Conservation (phyloP, 2,888 invertebrate genomes). For the Drosophila borealis region DNA sequence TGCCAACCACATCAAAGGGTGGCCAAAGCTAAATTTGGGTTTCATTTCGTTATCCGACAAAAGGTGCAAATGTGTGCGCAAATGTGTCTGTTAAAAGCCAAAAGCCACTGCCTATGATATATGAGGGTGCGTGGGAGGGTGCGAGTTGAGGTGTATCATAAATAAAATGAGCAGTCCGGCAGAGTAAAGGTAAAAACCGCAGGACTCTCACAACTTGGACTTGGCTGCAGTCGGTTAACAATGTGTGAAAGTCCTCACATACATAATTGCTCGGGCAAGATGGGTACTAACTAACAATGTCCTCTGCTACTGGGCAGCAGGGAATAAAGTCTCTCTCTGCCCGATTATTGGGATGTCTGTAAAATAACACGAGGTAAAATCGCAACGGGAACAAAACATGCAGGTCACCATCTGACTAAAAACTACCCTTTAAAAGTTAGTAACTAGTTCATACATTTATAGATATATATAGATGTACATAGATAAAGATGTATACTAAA, state of each 20-base stretch:
- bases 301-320: neutral
- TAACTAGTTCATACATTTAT: too few relatives aligned
- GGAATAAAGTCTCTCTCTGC: neutral
- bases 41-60: conserved; percentile 35
- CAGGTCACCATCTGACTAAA: neutral
- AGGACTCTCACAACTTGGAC: conserved; percentile 27
- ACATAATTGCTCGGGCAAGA: conserved; percentile 38
- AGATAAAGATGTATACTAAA: too few relatives aligned
- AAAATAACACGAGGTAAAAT: neutral
- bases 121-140: conserved; percentile 25
- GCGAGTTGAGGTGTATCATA: conserved; percentile 18
- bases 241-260: conserved; percentile 33
- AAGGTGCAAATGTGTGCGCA: conserved; percentile 55
- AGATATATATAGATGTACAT: too few relatives aligned
- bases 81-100: conserved; percentile 53
- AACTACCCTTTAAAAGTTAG: neutral
- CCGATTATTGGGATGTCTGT: conserved; percentile 3
- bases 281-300: conserved; percentile 5
- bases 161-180: conserved; percentile 41
- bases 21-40: conserved; percentile 34
- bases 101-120: conserved; percentile 33
- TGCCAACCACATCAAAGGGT: conserved; percentile 53
- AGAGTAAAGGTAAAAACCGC: conserved; percentile 41
- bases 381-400: neutral
- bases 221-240: conserved; percentile 25